These are phyloP conservation scores for Psococerastis gibbosa DNA, from an alignment of 2,888 invertebrate species.

Conservation along the genomic window DNA sequence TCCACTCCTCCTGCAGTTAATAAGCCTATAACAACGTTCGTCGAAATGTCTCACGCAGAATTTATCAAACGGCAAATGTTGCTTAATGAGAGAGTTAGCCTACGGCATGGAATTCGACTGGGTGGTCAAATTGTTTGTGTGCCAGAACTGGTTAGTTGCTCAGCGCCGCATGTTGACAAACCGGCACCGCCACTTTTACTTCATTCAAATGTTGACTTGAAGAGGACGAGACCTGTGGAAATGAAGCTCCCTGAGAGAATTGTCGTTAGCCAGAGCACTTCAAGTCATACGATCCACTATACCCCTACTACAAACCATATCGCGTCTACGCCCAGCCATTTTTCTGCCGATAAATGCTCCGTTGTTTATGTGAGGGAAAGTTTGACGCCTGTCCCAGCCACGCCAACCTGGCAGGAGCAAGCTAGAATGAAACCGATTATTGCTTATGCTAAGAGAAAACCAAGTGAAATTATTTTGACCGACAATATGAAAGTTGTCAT, in stretches of 20 bases:
- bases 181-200: not conserved
- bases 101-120: not conserved
- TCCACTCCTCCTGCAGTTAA: not conserved
- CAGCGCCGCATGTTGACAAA: not conserved
- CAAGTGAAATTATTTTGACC: not conserved
- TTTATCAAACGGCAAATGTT: not conserved
- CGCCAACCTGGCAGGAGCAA: not conserved
- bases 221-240: not conserved
- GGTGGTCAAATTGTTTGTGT: not conserved
- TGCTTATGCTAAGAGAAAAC: not conserved
- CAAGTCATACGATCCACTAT: conserved; percentile 5
- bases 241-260: not conserved
- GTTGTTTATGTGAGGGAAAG: not conserved
- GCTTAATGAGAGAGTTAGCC: not conserved
- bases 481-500: not conserved
- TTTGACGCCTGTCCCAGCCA: not conserved
- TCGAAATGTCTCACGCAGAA: not conserved
- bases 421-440: not conserved
- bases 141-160: not conserved
- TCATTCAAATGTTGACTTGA: not conserved
- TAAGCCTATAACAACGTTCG: not conserved
- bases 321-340: not conserved
- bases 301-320: not conserved
- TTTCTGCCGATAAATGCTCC: not conserved
- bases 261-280: conserved; percentile 2